Evolutionary conservation across 2,888 invertebrate genomes (phyloP), one percentile per base, ranked within the genome.

Genomic region (Pristionchus fissidentatus): DNA sequence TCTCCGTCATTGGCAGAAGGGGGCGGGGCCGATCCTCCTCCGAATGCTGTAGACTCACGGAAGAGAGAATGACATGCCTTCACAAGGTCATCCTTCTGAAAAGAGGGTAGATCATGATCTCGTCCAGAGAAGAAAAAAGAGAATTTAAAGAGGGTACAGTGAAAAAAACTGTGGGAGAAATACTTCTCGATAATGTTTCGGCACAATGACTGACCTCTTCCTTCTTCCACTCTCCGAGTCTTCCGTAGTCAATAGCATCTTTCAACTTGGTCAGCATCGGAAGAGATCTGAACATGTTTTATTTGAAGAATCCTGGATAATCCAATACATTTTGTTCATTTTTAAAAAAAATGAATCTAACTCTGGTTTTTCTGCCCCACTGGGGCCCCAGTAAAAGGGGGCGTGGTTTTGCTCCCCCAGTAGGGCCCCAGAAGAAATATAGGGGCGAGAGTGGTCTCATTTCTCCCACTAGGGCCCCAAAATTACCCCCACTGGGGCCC

Each of bases 161-260:
- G n/a, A 60, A n/a, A 49, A 10, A 15, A 10, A 15, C 49, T 19
- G 10, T 49, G 13, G 26, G 60, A 60, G 19, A 49, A 60, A 60
- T 49, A 60, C 60, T 15, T 49, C 10, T 15, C 13, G 19, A 49
- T 19, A 49, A 49, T 15, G 49, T 15, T 60, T 8, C 7, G 8
- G 8, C 13, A 60, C 13, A 60, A 13, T 55, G 32, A 22, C 80
- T 32, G 19, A 88, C 88, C 85, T 89, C 88, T 4, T 87, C 87
- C 19, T 86, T 86, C 35, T 83, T 85, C 88, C 89, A 89, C n/a
- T 85, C 86, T 81, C 89, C 89, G 66, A 88, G 86, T 41, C 85
- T 85, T 55, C 89, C 89, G 81, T 89, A 89, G 49, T 85, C 77
- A 46, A 89, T 86, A 32, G 86, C 88, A 73, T 89, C 89, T 62